phyloP scores from a whole-genome alignment of 2,888 invertebrate genomes.

The Parelbella ahira region DNA sequence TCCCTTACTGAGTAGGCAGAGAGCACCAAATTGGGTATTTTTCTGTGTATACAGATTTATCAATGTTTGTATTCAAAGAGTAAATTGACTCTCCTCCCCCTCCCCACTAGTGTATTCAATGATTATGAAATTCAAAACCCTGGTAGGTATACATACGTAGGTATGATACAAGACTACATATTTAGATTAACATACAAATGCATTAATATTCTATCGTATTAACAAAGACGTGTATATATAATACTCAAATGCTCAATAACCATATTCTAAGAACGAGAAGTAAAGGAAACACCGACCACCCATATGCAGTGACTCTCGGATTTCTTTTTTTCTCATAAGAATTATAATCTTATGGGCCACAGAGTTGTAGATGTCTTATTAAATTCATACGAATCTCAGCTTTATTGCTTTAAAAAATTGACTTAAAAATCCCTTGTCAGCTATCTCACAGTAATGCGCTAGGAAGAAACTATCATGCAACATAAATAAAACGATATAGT shows the following conservation, averaged over 20 bases:
- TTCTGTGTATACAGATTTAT: too few relatives aligned
- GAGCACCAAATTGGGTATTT: too few relatives aligned
- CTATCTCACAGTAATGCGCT: background rate
- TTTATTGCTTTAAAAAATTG: background rate
- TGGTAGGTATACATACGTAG: too few relatives aligned
- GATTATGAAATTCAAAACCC: too few relatives aligned
- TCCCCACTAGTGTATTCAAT: too few relatives aligned
- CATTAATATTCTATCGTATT: background rate
- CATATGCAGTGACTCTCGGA: slow-evolving; percentile 4
- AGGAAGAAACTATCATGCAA: slow-evolving; percentile 1
- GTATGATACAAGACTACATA: too few relatives aligned
- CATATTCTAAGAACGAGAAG: slow-evolving; percentile 9
- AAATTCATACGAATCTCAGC: background rate
- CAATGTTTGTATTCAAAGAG: too few relatives aligned
- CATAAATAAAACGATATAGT: too few relatives aligned
- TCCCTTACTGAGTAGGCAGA: too few relatives aligned
- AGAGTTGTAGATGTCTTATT: background rate
- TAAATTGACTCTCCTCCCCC: too few relatives aligned
- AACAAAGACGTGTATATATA: background rate
- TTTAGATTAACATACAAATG: background rate
- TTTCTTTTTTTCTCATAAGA: slow-evolving; percentile 9
- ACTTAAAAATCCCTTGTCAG: background rate
- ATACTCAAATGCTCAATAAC: background rate
- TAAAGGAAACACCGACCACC: slow-evolving; percentile 17
- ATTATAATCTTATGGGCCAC: background rate